Conservation (phyloP, 53 echinoderm and acorn worm genomes). For the Echinarachnius parma region DNA sequence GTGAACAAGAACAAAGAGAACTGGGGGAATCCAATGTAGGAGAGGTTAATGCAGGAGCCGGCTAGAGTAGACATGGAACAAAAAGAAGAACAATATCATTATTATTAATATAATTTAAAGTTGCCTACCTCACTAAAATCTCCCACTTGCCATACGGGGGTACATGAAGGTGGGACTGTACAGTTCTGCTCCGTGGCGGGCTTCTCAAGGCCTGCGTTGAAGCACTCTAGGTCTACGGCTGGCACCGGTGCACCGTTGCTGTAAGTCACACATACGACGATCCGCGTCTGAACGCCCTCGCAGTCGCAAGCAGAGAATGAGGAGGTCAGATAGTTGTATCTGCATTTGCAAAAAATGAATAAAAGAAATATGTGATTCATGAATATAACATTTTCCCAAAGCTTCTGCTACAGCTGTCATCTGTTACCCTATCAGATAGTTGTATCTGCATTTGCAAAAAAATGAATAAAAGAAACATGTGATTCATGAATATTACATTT, state of each 20-base stretch:
- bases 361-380: not conserved
- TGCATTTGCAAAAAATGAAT: conserved; percentile 11
- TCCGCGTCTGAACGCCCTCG: conserved; percentile 64
- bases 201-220: conserved; percentile 6
- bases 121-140: conserved; percentile 57
- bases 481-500: not conserved
- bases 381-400: too few relatives aligned
- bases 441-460: conserved; percentile 42
- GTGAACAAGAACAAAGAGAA: too few relatives aligned
- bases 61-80: too few relatives aligned
- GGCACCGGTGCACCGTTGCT: conserved; percentile 27
- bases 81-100: too few relatives aligned
- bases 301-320: conserved; percentile 57
- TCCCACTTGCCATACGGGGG: conserved; percentile 56
- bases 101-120: too few relatives aligned
- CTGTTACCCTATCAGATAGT: too few relatives aligned
- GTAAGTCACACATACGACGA: conserved; percentile 57
- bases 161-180: conserved; percentile 50
- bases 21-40: too few relatives aligned
- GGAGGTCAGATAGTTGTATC: conserved; percentile 59
- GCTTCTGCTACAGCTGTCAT: too few relatives aligned
- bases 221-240: conserved; percentile 37
- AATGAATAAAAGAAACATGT: not conserved
- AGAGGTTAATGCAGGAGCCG: too few relatives aligned
- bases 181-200: conserved; percentile 25